Conservation (phyloP, 1,140 invertebrate genomes). For the Gryon sp. region DNA sequence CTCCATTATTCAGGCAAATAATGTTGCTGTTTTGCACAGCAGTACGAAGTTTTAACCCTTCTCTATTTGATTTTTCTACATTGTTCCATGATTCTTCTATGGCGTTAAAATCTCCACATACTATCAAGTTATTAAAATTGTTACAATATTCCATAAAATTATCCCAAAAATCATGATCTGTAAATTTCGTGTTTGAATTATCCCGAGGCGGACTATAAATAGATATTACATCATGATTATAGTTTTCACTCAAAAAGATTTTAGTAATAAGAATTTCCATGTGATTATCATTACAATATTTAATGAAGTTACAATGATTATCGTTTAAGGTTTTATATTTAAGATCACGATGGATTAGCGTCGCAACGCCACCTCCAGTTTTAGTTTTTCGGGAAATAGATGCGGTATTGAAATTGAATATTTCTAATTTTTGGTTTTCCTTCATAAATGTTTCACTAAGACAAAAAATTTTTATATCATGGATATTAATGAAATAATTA, state of each 20-base stretch:
- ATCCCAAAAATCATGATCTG: conserved; percentile 2
- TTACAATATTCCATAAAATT: background rate
- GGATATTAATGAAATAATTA: background rate
- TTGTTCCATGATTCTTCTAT: background rate
- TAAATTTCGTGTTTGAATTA: background rate
- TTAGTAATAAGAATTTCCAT: conserved; percentile 6
- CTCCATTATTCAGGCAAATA: conserved; percentile 16
- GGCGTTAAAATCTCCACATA: conserved; percentile 19
- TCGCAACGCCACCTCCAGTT: background rate
- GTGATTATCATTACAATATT: background rate
- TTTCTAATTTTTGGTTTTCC: background rate
- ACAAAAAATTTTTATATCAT: conserved; percentile 21
- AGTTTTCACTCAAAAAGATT: background rate
- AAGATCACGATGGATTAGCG: background rate
- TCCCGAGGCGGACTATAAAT: conserved; percentile 8
- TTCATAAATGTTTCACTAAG: conserved; percentile 4
- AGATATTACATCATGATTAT: background rate
- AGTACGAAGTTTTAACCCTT: background rate
- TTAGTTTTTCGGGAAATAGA: background rate
- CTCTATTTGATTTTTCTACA: background rate
- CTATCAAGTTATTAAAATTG: background rate
- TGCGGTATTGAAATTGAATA: background rate
- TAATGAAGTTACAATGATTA: background rate
- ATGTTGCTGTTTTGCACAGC: background rate
- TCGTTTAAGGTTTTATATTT: conserved; percentile 6